phyloP scores from a whole-genome alignment of 2,888 invertebrate species.

The Synergus laeviventris region DNA sequence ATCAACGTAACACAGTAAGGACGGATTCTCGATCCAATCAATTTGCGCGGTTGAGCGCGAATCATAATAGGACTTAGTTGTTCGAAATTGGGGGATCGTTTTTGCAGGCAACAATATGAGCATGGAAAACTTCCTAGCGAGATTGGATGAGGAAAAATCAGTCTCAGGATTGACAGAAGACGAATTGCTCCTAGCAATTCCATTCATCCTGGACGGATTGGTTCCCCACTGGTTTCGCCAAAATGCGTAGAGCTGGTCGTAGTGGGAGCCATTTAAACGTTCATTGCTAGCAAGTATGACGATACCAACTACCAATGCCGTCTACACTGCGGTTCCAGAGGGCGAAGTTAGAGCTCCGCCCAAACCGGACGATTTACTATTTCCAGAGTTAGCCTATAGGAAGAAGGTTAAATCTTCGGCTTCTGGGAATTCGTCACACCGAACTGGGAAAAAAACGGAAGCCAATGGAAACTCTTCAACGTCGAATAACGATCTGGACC shows the following conservation, averaged over 20 bases:
- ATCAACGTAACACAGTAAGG: too few species aligned
- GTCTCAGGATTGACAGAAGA: not conserved
- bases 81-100: not conserved
- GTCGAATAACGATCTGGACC: too few species aligned
- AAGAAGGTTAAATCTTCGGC: too few species aligned
- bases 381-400: conserved; percentile 32
- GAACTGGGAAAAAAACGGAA: too few species aligned
- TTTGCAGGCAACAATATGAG: not conserved
- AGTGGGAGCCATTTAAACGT: conserved; percentile 31
- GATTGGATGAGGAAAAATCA: conserved; percentile 34
- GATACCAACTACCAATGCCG: conserved; percentile 12
- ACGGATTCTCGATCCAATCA: too few species aligned
- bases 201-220: conserved; percentile 10
- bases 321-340: too few species aligned
- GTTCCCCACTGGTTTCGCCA: conserved; percentile 42
- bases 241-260: not conserved
- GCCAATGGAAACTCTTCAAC: too few species aligned
- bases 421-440: too few species aligned
- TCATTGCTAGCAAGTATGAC: conserved; percentile 34
- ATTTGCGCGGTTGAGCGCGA: too few species aligned
- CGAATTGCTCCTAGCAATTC: conserved; percentile 28
- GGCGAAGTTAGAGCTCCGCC: conserved; percentile 29
- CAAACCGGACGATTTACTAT: conserved; percentile 14
- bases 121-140: conserved; percentile 40
- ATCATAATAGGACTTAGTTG: not conserved